Evolutionary conservation across 2,888 invertebrate genomes (phyloP).

Genomic region (Prenolepis imparis): DNA sequence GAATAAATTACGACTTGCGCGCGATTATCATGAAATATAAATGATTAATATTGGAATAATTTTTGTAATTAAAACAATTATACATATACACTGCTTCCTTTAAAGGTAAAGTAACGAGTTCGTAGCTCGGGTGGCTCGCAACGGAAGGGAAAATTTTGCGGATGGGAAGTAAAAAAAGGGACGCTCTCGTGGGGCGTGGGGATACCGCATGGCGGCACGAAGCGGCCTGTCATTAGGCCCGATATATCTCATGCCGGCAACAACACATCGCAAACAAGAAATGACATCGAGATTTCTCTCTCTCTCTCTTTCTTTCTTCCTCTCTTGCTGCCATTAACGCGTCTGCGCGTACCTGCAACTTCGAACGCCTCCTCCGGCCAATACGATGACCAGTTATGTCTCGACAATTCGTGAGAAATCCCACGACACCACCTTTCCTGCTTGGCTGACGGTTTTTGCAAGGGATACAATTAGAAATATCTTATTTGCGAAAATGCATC

Average conservation of each 20-base stretch:
- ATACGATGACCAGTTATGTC: constrained; percentile 59
- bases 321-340: constrained; percentile 77
- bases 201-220: constrained; percentile 66
- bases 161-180: constrained; percentile 46
- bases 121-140: neutral
- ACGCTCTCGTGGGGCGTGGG: constrained; percentile 50
- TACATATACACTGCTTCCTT: neutral
- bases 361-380: constrained; percentile 65
- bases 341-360: constrained; percentile 78
- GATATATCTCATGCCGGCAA: constrained; percentile 77
- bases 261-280: constrained; percentile 78
- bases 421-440: constrained; percentile 58
- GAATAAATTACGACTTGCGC: neutral
- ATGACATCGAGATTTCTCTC: constrained; percentile 74
- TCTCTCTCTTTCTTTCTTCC: constrained; percentile 51
- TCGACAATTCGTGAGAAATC: constrained; percentile 73
- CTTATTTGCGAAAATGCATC: neutral
- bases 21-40: neutral
- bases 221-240: constrained; percentile 80
- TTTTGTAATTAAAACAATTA: constrained; percentile 17
- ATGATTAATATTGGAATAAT: neutral
- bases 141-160: constrained; percentile 48
- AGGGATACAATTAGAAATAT: neutral
- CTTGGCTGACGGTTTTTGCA: neutral
- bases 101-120: constrained; percentile 1